phyloP scores from a whole-genome alignment of 2,797 vertebrate species.

The Odontamblyopus rebecca region DNA sequence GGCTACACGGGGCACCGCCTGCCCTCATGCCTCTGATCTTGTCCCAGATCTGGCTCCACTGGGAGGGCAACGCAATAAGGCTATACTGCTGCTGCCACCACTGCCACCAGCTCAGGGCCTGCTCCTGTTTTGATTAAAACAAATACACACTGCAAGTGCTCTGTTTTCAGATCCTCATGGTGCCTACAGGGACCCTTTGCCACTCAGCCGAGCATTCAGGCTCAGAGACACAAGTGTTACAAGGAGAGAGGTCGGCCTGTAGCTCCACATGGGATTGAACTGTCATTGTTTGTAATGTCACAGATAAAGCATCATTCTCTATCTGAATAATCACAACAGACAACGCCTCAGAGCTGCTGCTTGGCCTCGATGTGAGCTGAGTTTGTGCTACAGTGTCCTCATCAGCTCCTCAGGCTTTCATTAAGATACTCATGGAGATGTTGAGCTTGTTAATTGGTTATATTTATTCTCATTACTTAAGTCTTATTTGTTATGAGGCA shows the following conservation, averaged over 20 bases:
- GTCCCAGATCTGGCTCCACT: constrained; percentile 62
- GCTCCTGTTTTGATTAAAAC: constrained; percentile 70
- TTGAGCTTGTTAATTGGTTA: constrained; percentile 14
- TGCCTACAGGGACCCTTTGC: constrained; percentile 59
- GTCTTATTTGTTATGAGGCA: constrained; percentile 9
- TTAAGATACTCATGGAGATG: constrained; percentile 42
- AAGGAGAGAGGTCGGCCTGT: constrained; percentile 56
- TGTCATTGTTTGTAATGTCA: constrained; percentile 78
- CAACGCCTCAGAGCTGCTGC: constrained; percentile 59
- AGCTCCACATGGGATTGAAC: constrained; percentile 69
- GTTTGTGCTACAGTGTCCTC: constrained; percentile 14
- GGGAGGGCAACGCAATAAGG: constrained; percentile 56
- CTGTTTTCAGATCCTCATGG: constrained; percentile 52
- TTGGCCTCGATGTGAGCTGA: constrained; percentile 57
- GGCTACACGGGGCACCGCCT: constrained; percentile 51
- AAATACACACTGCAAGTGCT: constrained; percentile 63
- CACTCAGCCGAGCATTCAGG: constrained; percentile 53
- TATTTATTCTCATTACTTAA: not conserved
- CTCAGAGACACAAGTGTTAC: constrained; percentile 59
- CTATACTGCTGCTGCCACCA: constrained; percentile 13
- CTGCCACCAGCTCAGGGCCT: constrained; percentile 61
- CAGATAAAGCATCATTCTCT: constrained; percentile 65
- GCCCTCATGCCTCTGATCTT: constrained; percentile 57
- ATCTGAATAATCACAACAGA: constrained; percentile 74
- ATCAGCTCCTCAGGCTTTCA: constrained; percentile 22